These are phyloP conservation scores for Actinia equina DNA, from an alignment of 64 coral and sea anemone genomes.

Conservation along the genomic window DNA sequence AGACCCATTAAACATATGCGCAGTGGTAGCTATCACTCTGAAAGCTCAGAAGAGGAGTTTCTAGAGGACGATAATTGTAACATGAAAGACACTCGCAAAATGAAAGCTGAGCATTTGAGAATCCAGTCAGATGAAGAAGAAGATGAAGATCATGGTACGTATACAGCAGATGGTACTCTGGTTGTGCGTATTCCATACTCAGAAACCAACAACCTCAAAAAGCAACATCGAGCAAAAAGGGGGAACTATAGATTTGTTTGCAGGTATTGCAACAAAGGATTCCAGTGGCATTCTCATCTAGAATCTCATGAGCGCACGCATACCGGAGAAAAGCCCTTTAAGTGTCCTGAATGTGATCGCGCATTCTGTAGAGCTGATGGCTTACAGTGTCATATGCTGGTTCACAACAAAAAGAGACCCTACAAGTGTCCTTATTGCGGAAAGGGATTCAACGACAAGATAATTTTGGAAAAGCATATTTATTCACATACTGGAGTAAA, in stretches of 20 bases:
- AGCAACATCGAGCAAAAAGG: background rate
- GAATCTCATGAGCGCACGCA: constrained; percentile 87
- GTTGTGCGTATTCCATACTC: constrained; percentile 36
- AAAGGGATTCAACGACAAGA: constrained; percentile 86
- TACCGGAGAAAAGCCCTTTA: constrained; percentile 92
- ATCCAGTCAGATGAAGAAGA: constrained; percentile 19
- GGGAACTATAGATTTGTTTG: constrained; percentile 65
- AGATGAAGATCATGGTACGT: constrained; percentile 19
- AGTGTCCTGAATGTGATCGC: constrained; percentile 78
- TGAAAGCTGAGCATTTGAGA: background rate
- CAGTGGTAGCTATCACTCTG: constrained; percentile 7
- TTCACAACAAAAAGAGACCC: constrained; percentile 89
- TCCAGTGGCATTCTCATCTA: constrained; percentile 91
- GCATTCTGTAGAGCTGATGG: constrained; percentile 87
- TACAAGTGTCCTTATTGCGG: constrained; percentile 83
- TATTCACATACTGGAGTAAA: constrained; percentile 90
- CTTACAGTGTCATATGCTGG: constrained; percentile 89
- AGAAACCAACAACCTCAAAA: constrained; percentile 19
- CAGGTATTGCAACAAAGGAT: constrained; percentile 73
- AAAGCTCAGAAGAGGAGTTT: constrained; percentile 47
- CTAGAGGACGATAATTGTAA: constrained; percentile 19
- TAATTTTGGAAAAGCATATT: constrained; percentile 78
- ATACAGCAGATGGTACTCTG: constrained; percentile 38
- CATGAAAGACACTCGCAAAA: background rate
- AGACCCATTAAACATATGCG: constrained; percentile 11